A percentile compares a stretch with the other conserved stretches of the same genome.
These are phyloP conservation scores for Acrobasis suavella DNA, from an alignment of 2,888 invertebrate genomes.

Conservation along the genomic window DNA sequence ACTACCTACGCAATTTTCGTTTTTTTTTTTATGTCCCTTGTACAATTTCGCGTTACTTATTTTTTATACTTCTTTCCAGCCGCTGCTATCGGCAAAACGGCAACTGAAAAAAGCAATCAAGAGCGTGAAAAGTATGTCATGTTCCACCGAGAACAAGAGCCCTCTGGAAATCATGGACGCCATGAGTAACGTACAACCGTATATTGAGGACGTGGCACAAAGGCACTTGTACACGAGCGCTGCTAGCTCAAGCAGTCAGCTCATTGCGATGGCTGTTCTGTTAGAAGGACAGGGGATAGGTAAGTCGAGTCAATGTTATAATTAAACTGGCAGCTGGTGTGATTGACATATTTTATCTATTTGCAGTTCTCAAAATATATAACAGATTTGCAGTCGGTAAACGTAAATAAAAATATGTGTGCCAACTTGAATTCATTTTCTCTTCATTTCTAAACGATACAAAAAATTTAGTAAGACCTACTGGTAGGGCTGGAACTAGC, in stretches of 20 bases:
- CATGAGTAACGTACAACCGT: conserved; percentile 45
- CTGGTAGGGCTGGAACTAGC: too few relatives aligned
- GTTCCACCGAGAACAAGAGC: conserved; percentile 48
- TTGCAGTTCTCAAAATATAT: too few relatives aligned
- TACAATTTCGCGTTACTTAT: too few relatives aligned
- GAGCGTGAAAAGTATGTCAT: conserved; percentile 48
- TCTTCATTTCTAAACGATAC: too few relatives aligned
- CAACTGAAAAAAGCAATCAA: conserved; percentile 51
- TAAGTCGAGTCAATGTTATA: conserved; percentile 37
- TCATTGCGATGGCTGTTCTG: conserved; percentile 79
- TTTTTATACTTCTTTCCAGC: conserved; percentile 39
- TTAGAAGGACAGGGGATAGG: conserved; percentile 71
- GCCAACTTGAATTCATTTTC: too few relatives aligned
- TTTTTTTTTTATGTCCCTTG: conserved; percentile 20
- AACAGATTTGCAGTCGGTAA: too few relatives aligned
- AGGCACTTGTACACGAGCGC: conserved; percentile 72
- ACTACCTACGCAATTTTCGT: not conserved
- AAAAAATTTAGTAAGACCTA: too few relatives aligned
- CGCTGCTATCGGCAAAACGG: conserved; percentile 49
- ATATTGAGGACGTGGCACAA: conserved; percentile 44
- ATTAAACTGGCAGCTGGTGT: too few relatives aligned
- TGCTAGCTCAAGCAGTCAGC: conserved; percentile 79
- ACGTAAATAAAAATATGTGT: too few relatives aligned
- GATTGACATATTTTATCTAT: too few relatives aligned
- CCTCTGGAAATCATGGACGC: conserved; percentile 50